Evolutionary conservation across 2,797 vertebrate genomes (phyloP).

Genomic region (Picus viridis): DNA sequence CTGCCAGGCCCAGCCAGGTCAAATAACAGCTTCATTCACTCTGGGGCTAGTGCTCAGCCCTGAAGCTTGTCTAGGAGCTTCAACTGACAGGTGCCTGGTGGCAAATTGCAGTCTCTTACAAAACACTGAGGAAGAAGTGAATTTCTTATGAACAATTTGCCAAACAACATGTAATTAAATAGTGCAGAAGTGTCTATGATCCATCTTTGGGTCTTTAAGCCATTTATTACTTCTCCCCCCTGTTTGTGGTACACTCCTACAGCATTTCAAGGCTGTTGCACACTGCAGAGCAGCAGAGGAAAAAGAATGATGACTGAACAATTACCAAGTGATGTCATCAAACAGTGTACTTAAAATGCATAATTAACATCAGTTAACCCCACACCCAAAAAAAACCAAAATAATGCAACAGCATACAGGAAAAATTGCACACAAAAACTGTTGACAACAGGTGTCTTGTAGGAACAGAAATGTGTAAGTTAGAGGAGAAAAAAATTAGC

Average conservation of each 20-base stretch:
- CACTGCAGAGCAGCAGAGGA: constrained; percentile 28
- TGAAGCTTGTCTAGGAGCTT: neutral
- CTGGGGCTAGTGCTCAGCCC: neutral
- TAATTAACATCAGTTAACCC: constrained; percentile 65
- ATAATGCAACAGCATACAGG: neutral
- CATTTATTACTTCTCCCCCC: neutral
- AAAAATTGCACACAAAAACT: neutral
- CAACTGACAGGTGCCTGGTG: neutral
- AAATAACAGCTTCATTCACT: rapidly evolving
- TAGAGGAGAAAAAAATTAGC: constrained; percentile 7
- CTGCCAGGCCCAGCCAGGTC: neutral
- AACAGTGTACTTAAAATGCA: constrained; percentile 59
- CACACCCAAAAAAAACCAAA: neutral
- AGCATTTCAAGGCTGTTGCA: constrained; percentile 21
- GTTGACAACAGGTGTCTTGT: neutral
- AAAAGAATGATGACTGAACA: constrained; percentile 62
- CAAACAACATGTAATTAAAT: constrained; percentile 5
- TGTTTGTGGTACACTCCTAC: neutral
- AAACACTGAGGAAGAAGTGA: neutral
- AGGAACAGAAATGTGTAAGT: constrained; percentile 13
- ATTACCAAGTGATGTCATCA: constrained; percentile 66
- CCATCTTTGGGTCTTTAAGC: neutral
- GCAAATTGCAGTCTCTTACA: neutral
- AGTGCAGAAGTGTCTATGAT: neutral
- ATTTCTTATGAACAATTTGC: neutral